phyloP scores from a whole-genome alignment of 2,797 vertebrate genomes.

The Crax fasciolata region DNA sequence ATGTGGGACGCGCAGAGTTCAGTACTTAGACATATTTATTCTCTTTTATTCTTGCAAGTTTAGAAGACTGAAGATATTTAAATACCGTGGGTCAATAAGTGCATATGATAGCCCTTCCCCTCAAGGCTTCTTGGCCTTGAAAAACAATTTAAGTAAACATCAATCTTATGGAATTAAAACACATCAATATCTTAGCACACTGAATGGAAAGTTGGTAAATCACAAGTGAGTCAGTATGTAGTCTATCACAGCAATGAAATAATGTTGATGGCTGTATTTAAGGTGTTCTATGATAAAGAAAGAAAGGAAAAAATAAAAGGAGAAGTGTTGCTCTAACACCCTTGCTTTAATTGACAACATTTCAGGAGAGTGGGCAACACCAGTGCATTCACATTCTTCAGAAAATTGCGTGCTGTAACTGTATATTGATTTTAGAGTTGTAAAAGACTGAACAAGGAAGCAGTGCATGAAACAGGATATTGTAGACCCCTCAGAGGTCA shows the following conservation, averaged over 20 bases:
- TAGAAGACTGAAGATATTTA: background rate
- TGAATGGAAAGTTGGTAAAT: background rate
- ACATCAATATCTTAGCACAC: background rate
- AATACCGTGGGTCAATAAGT: background rate
- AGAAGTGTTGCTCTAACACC: background rate
- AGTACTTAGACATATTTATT: background rate
- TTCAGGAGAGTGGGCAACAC: background rate
- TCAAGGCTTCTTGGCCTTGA: background rate
- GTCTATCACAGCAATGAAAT: background rate
- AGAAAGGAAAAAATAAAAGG: background rate
- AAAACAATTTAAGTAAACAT: background rate
- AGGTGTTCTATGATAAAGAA: background rate
- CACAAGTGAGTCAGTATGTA: background rate
- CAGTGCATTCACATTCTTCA: background rate
- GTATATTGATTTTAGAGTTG: slow-evolving; percentile 41
- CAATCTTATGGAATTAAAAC: background rate
- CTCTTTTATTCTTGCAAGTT: background rate
- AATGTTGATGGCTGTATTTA: background rate
- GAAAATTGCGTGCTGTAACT: background rate
- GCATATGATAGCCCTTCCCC: too few relatives aligned
- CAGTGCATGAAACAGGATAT: background rate
- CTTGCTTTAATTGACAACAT: background rate
- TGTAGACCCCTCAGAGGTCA: slow-evolving; percentile 17
- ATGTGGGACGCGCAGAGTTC: background rate
- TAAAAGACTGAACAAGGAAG: slow-evolving; percentile 4